phyloP scores from a whole-genome alignment of 2,797 vertebrate genomes.

The Triplophysa yarkandensis region DNA sequence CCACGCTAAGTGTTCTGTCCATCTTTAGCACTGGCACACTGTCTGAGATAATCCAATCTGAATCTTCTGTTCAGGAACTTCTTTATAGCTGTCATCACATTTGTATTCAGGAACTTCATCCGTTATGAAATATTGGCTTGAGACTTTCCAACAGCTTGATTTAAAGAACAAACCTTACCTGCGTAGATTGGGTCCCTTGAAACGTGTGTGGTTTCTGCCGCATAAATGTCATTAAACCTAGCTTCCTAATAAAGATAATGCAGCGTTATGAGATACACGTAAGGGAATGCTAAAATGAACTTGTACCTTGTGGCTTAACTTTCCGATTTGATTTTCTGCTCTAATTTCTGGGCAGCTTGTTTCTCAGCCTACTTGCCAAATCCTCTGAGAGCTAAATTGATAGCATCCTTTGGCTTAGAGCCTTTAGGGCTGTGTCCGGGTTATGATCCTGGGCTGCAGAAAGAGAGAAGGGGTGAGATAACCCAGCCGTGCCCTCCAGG shows the following conservation, averaged over 20 bases:
- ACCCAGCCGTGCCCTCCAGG: conserved; percentile 53
- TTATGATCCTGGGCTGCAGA: conserved; percentile 57
- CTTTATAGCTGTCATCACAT: not conserved
- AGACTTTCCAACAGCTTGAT: not conserved
- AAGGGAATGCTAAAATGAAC: conserved; percentile 33
- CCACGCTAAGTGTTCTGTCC: conserved; percentile 32
- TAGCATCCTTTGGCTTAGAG: conserved; percentile 51
- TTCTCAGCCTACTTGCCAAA: conserved; percentile 40
- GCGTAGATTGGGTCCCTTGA: conserved; percentile 2
- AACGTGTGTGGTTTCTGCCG: not conserved
- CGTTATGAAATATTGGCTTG: not conserved
- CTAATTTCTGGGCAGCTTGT: conserved; percentile 37
- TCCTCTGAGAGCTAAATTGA: conserved; percentile 52
- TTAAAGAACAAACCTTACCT: not conserved
- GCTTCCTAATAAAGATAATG: conserved; percentile 40
- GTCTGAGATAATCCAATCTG: conserved; percentile 19
- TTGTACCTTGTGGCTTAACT: conserved; percentile 29
- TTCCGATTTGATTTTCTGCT: conserved; percentile 30
- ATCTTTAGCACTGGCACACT: conserved; percentile 21
- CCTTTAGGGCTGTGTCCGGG: conserved; percentile 49
- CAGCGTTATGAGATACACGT: conserved; percentile 26
- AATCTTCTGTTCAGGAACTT: conserved; percentile 19
- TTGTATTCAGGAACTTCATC: conserved; percentile 14
- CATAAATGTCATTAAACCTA: conserved; percentile 17
- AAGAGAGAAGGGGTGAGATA: conserved; percentile 47